A percentile compares a stretch with the other conserved stretches of the same genome.
These are phyloP conservation scores for Kryptolebias marmoratus DNA, from an alignment of 2,113 vertebrate genomes.

Conservation along the genomic window DNA sequence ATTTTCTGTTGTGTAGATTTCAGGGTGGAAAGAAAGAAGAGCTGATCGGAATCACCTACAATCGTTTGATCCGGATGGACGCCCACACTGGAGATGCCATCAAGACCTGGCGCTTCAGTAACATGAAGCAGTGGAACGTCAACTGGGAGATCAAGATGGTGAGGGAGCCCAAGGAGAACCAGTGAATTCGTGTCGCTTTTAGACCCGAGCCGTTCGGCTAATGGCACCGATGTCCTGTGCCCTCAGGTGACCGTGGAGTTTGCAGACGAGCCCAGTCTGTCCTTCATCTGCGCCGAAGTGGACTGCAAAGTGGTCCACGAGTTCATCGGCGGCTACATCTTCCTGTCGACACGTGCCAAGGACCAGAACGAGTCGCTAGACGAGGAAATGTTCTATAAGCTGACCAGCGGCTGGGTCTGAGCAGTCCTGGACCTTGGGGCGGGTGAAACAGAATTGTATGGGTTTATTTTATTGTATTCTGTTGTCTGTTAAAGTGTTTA, in stretches of 20 bases:
- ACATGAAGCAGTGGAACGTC: constrained; percentile 99
- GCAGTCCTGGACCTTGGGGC: constrained; percentile 11
- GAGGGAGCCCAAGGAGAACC: not conserved
- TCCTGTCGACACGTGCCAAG: constrained; percentile 95
- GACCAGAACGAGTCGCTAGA: constrained; percentile 99
- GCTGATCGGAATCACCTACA: constrained; percentile 97
- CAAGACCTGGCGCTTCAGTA: constrained; percentile 98
- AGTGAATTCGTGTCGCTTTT: no score
- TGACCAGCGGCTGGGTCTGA: constrained; percentile 99
- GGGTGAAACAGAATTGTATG: constrained; percentile 30
- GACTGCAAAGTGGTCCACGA: constrained; percentile 99
- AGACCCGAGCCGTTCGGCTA: no score
- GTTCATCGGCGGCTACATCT: constrained; percentile 99
- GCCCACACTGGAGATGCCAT: constrained; percentile 93
- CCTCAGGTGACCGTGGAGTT: constrained; percentile 95
- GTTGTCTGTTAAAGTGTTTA: constrained; percentile 52
- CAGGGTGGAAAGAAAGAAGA: constrained; percentile 97
- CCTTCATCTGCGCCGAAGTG: constrained; percentile 95
- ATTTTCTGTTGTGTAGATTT: constrained; percentile 80
- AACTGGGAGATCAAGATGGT: constrained; percentile 99
- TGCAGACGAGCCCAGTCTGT: constrained; percentile 91
- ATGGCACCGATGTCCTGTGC: not conserved
- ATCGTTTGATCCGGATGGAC: constrained; percentile 96
- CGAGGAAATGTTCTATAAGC: constrained; percentile 99
- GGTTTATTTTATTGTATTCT: constrained; percentile 59